A percentile compares a stretch with the other conserved stretches of the same genome.
Conservation (phyloP, 2,888 invertebrate species). For the Drosophila robusta region DNA sequence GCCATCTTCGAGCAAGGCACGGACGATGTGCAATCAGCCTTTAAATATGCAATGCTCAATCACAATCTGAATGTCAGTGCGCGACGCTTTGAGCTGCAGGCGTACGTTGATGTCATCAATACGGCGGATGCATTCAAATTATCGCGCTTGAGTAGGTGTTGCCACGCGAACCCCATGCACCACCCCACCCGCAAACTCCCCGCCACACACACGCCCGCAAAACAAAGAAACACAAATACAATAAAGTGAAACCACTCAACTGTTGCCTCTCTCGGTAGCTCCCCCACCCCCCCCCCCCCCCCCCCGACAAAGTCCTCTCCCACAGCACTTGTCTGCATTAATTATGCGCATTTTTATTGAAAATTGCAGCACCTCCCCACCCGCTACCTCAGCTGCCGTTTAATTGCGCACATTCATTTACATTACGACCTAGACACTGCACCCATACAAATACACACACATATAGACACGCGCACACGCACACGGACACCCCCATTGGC, state of each 20-base stretch:
- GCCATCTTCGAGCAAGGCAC: slow-evolving; percentile 97
- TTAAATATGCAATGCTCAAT: slow-evolving; percentile 94
- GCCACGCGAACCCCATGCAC: slow-evolving; percentile 18
- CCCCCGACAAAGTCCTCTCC: neutral
- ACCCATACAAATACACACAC: slow-evolving; percentile 4
- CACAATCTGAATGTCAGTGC: slow-evolving; percentile 94
- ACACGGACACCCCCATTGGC: neutral
- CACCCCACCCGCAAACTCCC: slow-evolving; percentile 5
- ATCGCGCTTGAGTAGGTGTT: slow-evolving; percentile 93
- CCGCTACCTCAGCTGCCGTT: slow-evolving; percentile 38
- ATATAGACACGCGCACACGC: slow-evolving; percentile 6
- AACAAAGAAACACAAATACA: slow-evolving; percentile 36
- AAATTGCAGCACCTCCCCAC: slow-evolving; percentile 50
- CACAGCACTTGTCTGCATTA: slow-evolving; percentile 54
- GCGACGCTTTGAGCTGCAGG: slow-evolving; percentile 93
- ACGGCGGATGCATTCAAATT: slow-evolving; percentile 97
- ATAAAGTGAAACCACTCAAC: slow-evolving; percentile 49
- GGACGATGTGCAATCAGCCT: slow-evolving; percentile 96
- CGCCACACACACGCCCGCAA: slow-evolving; percentile 9
- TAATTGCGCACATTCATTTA: slow-evolving; percentile 73
- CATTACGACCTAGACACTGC: slow-evolving; percentile 69
- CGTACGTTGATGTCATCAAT: slow-evolving; percentile 95
- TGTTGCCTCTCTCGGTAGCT: slow-evolving; percentile 3
- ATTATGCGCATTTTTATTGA: slow-evolving; percentile 78
- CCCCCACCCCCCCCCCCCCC: neutral